Percentiles rank a stretch among this genome's conserved stretches.
phyloP scores from a whole-genome alignment of 1,140 invertebrate genomes.

The Scaptomyza hsui region DNA sequence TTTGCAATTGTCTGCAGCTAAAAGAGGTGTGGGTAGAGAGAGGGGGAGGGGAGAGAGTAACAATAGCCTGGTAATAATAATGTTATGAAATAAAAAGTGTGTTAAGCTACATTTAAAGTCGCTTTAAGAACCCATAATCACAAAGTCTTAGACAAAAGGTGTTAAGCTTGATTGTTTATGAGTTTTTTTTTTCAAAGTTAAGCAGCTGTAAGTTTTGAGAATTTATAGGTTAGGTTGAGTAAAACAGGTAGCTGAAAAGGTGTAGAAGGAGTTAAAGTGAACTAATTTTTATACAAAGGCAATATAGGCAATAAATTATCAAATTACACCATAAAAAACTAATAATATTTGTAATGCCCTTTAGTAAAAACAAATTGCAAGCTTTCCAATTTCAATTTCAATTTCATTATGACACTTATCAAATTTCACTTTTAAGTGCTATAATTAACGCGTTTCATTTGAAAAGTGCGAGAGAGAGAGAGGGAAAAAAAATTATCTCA shows the following conservation, averaged over 20 bases:
- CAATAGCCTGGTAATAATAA: neutral
- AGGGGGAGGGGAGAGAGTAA: neutral
- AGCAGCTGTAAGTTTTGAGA: too few relatives aligned
- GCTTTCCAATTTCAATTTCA: neutral
- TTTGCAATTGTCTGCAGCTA: conserved; percentile 36
- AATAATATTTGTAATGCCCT: neutral
- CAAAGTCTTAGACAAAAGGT: neutral
- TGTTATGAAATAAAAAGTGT: conserved; percentile 3
- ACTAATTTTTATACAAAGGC: too few relatives aligned
- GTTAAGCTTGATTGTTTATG: neutral
- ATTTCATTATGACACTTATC: conserved; percentile 6
- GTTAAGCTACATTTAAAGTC: neutral
- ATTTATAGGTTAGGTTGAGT: too few relatives aligned
- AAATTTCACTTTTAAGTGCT: conserved; percentile 14
- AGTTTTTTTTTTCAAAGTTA: too few relatives aligned
- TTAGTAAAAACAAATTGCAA: neutral
- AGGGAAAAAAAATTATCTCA: conserved; percentile 21
- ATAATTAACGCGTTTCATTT: conserved; percentile 34
- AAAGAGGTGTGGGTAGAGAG: conserved; percentile 1
- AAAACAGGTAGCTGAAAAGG: too few relatives aligned
- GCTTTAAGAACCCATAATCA: conserved; percentile 1
- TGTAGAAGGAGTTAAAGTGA: too few relatives aligned
- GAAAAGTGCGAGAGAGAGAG: too few relatives aligned
- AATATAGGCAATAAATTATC: too few relatives aligned
- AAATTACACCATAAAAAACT: too few relatives aligned